phyloP scores from a whole-genome alignment of 2,888 invertebrate genomes.

The Dicranocentrus wangi region DNA sequence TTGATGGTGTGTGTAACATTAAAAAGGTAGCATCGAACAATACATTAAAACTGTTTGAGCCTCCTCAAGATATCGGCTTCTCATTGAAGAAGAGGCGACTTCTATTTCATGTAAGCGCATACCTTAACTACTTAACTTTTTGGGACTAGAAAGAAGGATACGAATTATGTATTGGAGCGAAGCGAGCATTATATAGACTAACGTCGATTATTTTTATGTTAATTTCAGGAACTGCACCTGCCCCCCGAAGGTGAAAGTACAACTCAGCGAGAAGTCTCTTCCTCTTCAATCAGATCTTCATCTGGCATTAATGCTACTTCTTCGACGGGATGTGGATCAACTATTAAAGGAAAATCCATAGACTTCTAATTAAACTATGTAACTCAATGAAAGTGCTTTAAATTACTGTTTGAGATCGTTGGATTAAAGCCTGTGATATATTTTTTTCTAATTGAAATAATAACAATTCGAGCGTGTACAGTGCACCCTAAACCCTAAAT shows the following conservation, averaged over 20 bases:
- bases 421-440: too few species aligned
- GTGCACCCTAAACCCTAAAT: too few species aligned
- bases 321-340: conserved; percentile 60
- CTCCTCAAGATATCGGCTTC: conserved; percentile 70
- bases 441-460: too few species aligned
- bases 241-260: conserved; percentile 71
- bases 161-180: too few species aligned
- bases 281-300: not conserved
- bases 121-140: too few species aligned
- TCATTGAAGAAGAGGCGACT: conserved; percentile 70
- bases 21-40: conserved; percentile 65
- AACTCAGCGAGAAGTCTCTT: conserved; percentile 63
- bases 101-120: conserved; percentile 67
- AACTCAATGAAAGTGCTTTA: too few species aligned
- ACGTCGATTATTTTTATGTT: conserved; percentile 22
- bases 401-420: too few species aligned
- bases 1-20: conserved; percentile 70
- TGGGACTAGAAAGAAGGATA: too few species aligned
- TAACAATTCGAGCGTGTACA: too few species aligned
- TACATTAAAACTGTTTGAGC: conserved; percentile 66
- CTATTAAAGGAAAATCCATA: conserved; percentile 68
- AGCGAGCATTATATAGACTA: too few species aligned
- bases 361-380: conserved; percentile 64
- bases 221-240: conserved; percentile 66
- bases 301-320: conserved; percentile 29